Conservation (phyloP, 2,113 vertebrate genomes). For the Petaurus breviceps region DNA sequence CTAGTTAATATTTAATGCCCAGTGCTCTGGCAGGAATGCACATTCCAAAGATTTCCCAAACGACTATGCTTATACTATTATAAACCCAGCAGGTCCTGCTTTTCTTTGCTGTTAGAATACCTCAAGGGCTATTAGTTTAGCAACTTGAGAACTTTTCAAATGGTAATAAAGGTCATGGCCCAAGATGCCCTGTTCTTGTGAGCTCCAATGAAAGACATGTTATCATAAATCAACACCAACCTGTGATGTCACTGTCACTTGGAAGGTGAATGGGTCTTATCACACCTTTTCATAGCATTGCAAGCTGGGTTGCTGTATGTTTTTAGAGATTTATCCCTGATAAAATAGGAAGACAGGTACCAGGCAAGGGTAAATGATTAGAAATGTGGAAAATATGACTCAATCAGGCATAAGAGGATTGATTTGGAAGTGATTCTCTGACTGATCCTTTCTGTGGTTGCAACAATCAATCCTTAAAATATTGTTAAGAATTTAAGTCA, state of each 20-base stretch:
- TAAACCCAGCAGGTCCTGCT: slow-evolving; percentile 1
- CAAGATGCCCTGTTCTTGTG: neutral
- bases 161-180: neutral
- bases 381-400: neutral
- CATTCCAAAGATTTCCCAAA: slow-evolving; percentile 50
- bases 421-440: neutral
- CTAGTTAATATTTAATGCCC: slow-evolving; percentile 62
- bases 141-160: slow-evolving; percentile 42
- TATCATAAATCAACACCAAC: slow-evolving; percentile 14
- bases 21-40: slow-evolving; percentile 39
- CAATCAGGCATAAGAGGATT: neutral
- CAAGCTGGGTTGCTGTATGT: neutral
- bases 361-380: slow-evolving; percentile 10
- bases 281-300: slow-evolving; percentile 27
- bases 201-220: slow-evolving; percentile 1
- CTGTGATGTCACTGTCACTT: neutral
- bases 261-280: neutral
- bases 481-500: slow-evolving; percentile 33
- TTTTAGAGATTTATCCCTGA: slow-evolving; percentile 12
- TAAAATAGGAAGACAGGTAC: slow-evolving; percentile 27
- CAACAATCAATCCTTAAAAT: slow-evolving; percentile 1
- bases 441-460: slow-evolving; percentile 11
- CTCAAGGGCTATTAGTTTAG: slow-evolving; percentile 6
- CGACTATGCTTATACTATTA: slow-evolving; percentile 4
- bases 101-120: slow-evolving; percentile 6